Conservation (phyloP, 2,113 vertebrate genomes). For the Myxocyprinus asiaticus region DNA sequence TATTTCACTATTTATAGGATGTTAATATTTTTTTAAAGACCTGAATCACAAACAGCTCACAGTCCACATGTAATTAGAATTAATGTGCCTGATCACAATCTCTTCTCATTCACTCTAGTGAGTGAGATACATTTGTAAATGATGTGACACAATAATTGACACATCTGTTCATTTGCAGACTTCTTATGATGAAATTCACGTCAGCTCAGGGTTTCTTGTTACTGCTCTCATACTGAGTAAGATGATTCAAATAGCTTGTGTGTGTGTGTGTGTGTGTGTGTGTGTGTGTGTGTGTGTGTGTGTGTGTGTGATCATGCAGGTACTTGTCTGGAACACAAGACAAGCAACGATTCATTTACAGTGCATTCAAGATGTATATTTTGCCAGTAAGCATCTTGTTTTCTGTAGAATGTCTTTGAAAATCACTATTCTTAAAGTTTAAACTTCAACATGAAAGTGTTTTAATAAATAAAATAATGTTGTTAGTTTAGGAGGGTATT, state of each 20-base stretch:
- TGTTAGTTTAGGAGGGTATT: too few relatives aligned
- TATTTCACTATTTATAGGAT: slow-evolving; percentile 30
- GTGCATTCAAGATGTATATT: too few relatives aligned
- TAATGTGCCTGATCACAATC: slow-evolving; percentile 18
- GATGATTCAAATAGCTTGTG: too few relatives aligned
- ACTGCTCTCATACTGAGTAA: too few relatives aligned
- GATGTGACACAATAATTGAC: slow-evolving; percentile 19
- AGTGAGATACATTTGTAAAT: slow-evolving; percentile 23
- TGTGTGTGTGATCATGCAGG: neutral
- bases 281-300: neutral
- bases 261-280: neutral
- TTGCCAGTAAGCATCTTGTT: too few relatives aligned
- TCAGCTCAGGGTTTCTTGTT: too few relatives aligned
- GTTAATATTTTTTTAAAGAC: slow-evolving; percentile 32
- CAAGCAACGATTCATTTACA: neutral
- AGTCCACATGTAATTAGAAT: slow-evolving; percentile 25
- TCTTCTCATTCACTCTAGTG: slow-evolving; percentile 24
- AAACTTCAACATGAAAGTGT: too few relatives aligned
- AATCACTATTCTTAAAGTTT: too few relatives aligned
- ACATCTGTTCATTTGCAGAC: slow-evolving; percentile 8
- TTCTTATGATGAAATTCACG: slow-evolving; percentile 4
- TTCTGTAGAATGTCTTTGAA: too few relatives aligned
- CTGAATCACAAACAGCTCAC: slow-evolving; percentile 20
- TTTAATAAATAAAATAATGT: too few relatives aligned
- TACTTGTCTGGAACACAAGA: neutral